Base-by-base conservation (phyloP, 2,888 invertebrate species). In the Leptura quadrifasciata region DNA sequence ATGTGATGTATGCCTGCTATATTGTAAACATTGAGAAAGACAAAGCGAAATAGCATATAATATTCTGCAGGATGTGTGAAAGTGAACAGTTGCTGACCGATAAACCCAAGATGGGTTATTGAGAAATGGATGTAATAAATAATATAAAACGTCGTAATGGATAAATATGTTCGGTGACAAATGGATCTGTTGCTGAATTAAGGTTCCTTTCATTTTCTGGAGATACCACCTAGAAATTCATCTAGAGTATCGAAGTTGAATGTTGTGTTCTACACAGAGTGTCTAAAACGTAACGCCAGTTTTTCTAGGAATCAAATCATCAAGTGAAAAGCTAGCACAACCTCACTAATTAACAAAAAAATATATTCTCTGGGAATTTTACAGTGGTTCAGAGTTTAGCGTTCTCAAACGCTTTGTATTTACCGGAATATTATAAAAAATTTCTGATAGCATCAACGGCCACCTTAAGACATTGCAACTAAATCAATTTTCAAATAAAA, bases 81-180 rank as follows among this genome's bases (percentile, higher is more conserved):
- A 61, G 27, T 17, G 60, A 61, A 61, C 31, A 31, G 31, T 31
- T 61, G 60, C 31, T 61, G 60, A 61, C 60, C 58, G 24, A n/a
- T 12, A 27, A n/a, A 27, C n/a, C 24, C 27, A 6, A 15, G 60
- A 9, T 31, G 17, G 17, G 60, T 17, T 61, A 61, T 27, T 27
- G 60, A 61, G 18, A 61, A 58, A 61, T 61, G 15, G 17, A n/a
- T 18, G 31, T 61, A 15, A 61, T 61, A 61, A n/a, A 61, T 61
- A 31, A 61, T 58, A 58, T 15, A 58, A 12, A 58, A 12, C 27
- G 5, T n/a, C 4, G 27, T 18, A 61, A 61, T 31, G 60, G 17
- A 18, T 15, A 61, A 31, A 31, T 21, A 47, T 47, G n/a, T 2
- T 47, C 1, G 58, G 17, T 27, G 60, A 61, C 31, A 61, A 31